Percentiles rank a stretch among this genome's conserved stretches.
These are phyloP conservation scores for Balearica regulorum DNA, from an alignment of 2,797 vertebrate species.

Conservation along the genomic window DNA sequence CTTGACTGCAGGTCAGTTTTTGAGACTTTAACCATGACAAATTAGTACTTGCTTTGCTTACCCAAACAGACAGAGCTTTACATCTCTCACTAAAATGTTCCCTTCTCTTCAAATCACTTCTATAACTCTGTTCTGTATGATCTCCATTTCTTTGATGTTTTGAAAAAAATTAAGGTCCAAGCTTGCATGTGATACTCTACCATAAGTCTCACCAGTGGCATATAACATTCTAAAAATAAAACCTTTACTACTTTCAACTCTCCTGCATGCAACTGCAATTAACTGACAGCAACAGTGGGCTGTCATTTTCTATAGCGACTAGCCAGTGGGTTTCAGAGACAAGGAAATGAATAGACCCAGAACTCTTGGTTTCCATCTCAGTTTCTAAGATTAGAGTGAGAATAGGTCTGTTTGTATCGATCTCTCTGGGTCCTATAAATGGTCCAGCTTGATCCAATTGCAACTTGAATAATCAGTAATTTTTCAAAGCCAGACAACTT, in stretches of 20 bases:
- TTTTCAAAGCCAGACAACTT: not conserved
- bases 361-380: not conserved
- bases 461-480: not conserved
- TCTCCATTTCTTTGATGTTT: not conserved
- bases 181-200: not conserved
- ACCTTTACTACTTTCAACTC: not conserved
- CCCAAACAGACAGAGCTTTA: not conserved
- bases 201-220: not conserved
- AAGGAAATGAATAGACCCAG: not conserved
- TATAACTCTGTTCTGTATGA: not conserved
- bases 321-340: not conserved
- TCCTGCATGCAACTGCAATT: not conserved
- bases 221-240: not conserved
- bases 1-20: not conserved
- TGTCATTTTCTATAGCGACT: not conserved
- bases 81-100: not conserved
- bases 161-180: not conserved
- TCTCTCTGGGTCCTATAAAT: not conserved
- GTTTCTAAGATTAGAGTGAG: not conserved
- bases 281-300: not conserved
- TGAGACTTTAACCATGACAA: not conserved
- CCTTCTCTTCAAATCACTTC: not conserved
- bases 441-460: not conserved
- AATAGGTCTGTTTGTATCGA: not conserved
- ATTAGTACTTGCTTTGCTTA: not conserved